Percentiles rank a stretch among this genome's conserved stretches.
phyloP scores from a whole-genome alignment of 2,888 invertebrate genomes.

The Ceriagrion tenellum region DNA sequence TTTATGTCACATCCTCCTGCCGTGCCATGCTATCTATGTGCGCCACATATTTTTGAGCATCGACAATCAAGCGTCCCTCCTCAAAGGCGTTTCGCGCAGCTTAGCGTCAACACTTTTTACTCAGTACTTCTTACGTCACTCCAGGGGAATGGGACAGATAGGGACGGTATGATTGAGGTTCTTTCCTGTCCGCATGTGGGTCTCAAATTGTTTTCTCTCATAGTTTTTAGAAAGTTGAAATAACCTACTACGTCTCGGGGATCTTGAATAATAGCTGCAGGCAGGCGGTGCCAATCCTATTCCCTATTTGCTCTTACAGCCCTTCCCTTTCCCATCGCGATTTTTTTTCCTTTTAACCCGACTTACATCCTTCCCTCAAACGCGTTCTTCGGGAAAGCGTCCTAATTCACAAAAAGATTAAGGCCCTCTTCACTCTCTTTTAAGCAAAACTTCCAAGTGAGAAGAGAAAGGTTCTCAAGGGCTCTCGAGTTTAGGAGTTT shows the following conservation, averaged over 20 bases:
- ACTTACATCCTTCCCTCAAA: background rate
- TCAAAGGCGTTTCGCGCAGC: no score
- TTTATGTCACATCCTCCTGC: no score
- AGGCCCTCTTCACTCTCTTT: background rate
- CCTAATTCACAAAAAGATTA: constrained; percentile 29
- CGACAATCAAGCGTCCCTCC: no score
- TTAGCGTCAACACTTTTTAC: background rate
- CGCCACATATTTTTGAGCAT: no score
- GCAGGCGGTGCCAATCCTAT: background rate
- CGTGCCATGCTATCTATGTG: no score
- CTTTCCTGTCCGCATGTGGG: no score
- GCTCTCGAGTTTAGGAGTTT: constrained; percentile 2
- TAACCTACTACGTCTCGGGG: background rate
- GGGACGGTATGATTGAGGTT: background rate
- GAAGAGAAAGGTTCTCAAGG: background rate
- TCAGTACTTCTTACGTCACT: background rate
- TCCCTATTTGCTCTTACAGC: background rate
- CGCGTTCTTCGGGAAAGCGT: background rate
- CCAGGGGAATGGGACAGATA: background rate
- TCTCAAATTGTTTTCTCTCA: background rate
- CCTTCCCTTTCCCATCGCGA: background rate
- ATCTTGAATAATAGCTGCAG: background rate
- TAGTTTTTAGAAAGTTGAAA: background rate
- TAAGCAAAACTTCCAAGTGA: background rate
- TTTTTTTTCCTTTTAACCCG: background rate